Conservation (phyloP, 2,888 invertebrate species). For the Synanthedon vespiformis region DNA sequence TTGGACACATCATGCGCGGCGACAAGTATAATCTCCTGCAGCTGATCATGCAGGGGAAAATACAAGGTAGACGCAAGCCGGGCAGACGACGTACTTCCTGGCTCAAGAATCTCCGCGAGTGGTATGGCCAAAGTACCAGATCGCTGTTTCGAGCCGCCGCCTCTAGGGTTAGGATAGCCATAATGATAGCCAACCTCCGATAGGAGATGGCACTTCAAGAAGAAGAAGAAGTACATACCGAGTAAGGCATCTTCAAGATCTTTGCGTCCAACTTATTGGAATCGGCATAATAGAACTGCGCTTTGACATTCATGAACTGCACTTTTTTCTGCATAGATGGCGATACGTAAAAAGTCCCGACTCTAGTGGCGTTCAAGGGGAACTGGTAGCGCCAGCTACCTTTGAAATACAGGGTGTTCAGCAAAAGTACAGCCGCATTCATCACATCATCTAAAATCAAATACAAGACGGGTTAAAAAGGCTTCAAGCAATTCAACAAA, state of each 20-base stretch:
- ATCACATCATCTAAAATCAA: conserved; percentile 65
- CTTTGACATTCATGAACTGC: conserved; percentile 78
- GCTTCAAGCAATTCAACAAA: too few relatives aligned
- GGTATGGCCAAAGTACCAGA: too few relatives aligned
- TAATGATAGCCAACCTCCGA: too few relatives aligned
- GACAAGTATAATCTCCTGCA: too few relatives aligned
- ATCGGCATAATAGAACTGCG: conserved; percentile 74
- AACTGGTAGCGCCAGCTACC: conserved; percentile 83
- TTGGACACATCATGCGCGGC: too few relatives aligned
- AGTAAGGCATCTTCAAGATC: conserved; percentile 79
- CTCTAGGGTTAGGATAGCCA: too few relatives aligned
- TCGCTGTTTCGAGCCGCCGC: too few relatives aligned
- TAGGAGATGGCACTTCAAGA: too few relatives aligned
- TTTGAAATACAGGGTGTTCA: conserved; percentile 85
- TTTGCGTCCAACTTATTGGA: conserved; percentile 75
- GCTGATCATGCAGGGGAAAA: too few relatives aligned
- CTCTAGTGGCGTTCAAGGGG: conserved; percentile 68
- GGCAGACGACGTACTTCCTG: too few relatives aligned
- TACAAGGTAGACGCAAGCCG: too few relatives aligned
- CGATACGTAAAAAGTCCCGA: conserved; percentile 72
- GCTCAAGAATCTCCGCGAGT: too few relatives aligned
- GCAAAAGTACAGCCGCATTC: conserved; percentile 74
- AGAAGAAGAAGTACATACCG: conserved; percentile 70
- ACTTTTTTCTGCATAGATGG: conserved; percentile 53
- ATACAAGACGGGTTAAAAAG: background rate